These are phyloP conservation scores for Tamandua tetradactyla DNA, from an alignment of 2,797 vertebrate genomes.

Conservation along the genomic window DNA sequence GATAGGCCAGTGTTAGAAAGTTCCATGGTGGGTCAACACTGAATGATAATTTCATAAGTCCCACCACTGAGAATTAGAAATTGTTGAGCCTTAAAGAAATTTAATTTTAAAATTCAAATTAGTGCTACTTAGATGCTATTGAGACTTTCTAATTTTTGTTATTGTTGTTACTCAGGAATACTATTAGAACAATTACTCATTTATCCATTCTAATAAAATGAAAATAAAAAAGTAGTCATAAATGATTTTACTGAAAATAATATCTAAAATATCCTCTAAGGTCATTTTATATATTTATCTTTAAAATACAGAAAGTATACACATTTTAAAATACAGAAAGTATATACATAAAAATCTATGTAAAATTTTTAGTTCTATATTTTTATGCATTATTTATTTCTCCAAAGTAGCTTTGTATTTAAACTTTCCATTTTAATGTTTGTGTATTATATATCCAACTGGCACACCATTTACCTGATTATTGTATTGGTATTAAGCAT, in stretches of 20 bases:
- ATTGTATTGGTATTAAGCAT: background rate
- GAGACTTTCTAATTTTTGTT: background rate
- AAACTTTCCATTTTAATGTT: background rate
- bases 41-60: background rate
- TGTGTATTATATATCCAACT: background rate
- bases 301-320: background rate
- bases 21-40: background rate
- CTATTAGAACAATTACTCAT: background rate
- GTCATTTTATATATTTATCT: background rate
- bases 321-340: background rate
- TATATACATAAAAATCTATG: background rate
- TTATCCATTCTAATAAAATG: constrained; percentile 8
- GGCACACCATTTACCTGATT: background rate
- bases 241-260: constrained; percentile 32
- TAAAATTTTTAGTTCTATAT: background rate
- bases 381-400: constrained; percentile 21
- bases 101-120: background rate
- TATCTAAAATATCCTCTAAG: background rate
- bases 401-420: background rate
- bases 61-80: background rate
- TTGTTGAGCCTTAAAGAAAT: background rate
- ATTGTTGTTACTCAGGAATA: background rate
- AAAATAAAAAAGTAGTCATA: background rate
- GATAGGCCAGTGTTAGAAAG: background rate
- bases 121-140: background rate